Conservation (phyloP, 2,888 invertebrate species). For the Digitonthophagus gazella region DNA sequence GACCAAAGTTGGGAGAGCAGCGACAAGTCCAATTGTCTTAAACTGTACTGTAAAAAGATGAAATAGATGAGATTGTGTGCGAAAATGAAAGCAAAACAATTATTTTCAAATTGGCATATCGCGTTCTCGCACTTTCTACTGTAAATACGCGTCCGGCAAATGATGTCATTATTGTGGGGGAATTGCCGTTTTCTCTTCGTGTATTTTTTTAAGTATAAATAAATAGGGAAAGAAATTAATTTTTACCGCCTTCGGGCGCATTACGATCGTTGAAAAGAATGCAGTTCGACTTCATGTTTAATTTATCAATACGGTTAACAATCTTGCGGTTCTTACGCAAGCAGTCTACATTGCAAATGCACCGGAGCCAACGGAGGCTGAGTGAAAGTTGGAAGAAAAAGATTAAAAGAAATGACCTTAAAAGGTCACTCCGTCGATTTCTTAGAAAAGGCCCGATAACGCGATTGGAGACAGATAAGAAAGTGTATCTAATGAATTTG, state of each 20-base stretch:
- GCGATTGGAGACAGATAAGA: not conserved
- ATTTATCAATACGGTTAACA: not conserved
- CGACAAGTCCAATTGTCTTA: slow-evolving; percentile 85
- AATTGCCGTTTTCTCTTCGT: not conserved
- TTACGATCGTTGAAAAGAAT: not conserved
- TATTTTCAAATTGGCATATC: not conserved
- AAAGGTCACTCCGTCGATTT: not conserved
- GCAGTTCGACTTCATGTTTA: not conserved
- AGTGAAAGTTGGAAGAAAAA: not conserved
- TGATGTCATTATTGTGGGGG: not conserved
- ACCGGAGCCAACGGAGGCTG: not conserved
- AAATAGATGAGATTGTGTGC: too few relatives aligned
- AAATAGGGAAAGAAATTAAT: not conserved
- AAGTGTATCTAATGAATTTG: not conserved
- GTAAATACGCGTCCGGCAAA: not conserved
- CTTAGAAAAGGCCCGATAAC: not conserved
- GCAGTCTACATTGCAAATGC: not conserved
- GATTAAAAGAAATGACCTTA: not conserved
- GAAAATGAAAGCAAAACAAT: not conserved
- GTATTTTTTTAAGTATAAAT: not conserved
- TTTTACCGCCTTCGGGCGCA: not conserved
- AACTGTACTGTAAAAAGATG: slow-evolving; percentile 83
- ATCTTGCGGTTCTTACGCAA: not conserved
- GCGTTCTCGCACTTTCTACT: not conserved
- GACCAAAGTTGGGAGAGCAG: slow-evolving; percentile 89